These are phyloP conservation scores for Drosophila nigricruria DNA, from an alignment of 2,888 invertebrate species.

Conservation along the genomic window DNA sequence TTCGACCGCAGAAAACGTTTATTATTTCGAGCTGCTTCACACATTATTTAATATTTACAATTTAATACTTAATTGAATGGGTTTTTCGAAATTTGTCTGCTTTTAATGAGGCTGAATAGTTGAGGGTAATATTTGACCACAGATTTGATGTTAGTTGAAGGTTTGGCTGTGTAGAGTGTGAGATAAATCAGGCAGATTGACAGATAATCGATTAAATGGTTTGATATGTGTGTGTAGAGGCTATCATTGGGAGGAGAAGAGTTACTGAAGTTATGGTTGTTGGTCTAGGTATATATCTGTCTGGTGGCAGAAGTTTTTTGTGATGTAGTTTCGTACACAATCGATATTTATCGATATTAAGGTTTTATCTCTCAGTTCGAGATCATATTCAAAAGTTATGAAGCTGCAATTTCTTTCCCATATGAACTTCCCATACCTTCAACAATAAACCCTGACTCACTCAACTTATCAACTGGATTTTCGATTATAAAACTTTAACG, in stretches of 20 bases:
- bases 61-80: slow-evolving; percentile 37
- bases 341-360: neutral
- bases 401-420: neutral
- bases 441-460: neutral
- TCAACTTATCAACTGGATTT: neutral
- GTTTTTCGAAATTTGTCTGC: neutral
- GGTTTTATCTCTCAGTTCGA: neutral
- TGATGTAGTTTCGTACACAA: neutral
- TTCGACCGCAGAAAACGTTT: slow-evolving; percentile 14
- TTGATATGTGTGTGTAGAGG: neutral
- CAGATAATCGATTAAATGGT: neutral
- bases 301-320: neutral
- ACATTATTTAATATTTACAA: slow-evolving; percentile 22
- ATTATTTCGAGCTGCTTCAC: slow-evolving; percentile 17
- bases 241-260: neutral
- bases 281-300: neutral
- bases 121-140: neutral
- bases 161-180: neutral
- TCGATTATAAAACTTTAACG: neutral
- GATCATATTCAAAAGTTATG: neutral
- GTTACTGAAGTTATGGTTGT: neutral
- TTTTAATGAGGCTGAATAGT: slow-evolving; percentile 1
- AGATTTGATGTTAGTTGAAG: neutral
- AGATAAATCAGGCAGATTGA: neutral
- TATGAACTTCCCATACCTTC: neutral